These are phyloP conservation scores for Sipha maydis DNA, from an alignment of 2,888 invertebrate genomes.

Conservation along the genomic window DNA sequence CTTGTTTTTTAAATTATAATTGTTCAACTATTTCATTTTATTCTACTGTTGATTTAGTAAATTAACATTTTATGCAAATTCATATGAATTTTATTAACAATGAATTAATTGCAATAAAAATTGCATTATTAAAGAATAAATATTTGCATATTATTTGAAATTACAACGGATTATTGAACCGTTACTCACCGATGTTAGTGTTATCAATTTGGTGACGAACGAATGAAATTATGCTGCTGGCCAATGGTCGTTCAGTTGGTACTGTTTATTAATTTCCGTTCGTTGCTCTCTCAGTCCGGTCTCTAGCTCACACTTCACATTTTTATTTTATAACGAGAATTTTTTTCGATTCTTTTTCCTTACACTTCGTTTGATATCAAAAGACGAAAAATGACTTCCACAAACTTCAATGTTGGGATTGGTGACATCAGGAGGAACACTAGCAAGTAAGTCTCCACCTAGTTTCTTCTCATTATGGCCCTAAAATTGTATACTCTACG, in stretches of 20 bases:
- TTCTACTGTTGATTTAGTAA: not conserved
- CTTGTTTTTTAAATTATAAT: not conserved
- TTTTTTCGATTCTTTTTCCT: not conserved
- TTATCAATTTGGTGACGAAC: constrained; percentile 20
- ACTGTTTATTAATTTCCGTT: constrained; percentile 34
- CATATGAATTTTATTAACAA: too few relatives aligned
- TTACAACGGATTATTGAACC: not conserved
- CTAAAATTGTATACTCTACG: not conserved
- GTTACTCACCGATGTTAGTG: constrained; percentile 9
- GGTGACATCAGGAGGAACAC: constrained; percentile 73
- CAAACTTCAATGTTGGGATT: constrained; percentile 73
- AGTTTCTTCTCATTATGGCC: not conserved
- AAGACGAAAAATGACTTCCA: constrained; percentile 72
- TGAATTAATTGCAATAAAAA: too few relatives aligned
- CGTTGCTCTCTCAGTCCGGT: not conserved
- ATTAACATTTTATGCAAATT: too few relatives aligned
- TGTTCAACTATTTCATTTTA: not conserved
- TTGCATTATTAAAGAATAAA: too few relatives aligned
- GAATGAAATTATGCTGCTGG: not conserved
- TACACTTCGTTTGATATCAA: not conserved
- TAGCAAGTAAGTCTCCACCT: constrained; percentile 71
- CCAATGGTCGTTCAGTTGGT: constrained; percentile 29
- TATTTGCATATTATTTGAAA: not conserved
- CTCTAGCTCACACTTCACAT: not conserved
- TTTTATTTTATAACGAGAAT: not conserved